A percentile compares a stretch with the other conserved stretches of the same genome.
phyloP scores from a whole-genome alignment of 2,113 vertebrate genomes.

The Protomyctophum bolini region DNA sequence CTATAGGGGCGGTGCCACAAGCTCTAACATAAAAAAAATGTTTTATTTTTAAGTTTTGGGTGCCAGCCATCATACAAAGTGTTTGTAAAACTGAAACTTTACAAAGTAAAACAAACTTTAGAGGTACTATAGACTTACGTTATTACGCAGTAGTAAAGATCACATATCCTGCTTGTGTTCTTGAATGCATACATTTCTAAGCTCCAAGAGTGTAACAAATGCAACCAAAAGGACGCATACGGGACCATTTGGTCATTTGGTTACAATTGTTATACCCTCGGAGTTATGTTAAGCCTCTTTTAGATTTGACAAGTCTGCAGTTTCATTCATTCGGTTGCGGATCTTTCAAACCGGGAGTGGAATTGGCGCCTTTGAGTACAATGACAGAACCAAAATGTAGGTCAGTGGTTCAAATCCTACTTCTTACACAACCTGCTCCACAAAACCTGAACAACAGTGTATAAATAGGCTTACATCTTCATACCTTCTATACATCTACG shows the following conservation, averaged over 20 bases:
- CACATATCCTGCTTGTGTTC: too few species aligned
- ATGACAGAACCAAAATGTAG: slow-evolving; percentile 74
- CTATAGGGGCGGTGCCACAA: not conserved
- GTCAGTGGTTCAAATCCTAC: slow-evolving; percentile 69
- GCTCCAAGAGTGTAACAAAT: too few species aligned
- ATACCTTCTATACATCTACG: not conserved
- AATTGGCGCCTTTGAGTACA: slow-evolving; percentile 83
- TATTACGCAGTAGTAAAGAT: too few species aligned
- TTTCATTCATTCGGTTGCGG: slow-evolving; percentile 29
- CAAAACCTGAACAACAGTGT: not conserved
- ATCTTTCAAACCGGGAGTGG: slow-evolving; percentile 74
- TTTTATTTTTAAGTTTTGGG: slow-evolving; percentile 69
- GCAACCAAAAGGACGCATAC: too few species aligned
- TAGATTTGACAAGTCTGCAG: too few species aligned
- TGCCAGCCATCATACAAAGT: slow-evolving; percentile 75
- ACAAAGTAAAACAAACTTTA: not conserved
- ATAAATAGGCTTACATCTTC: accelerated
- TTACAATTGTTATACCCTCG: too few species aligned
- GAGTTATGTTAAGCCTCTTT: too few species aligned
- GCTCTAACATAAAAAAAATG: slow-evolving; percentile 8
- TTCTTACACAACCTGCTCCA: not conserved
- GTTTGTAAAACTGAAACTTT: not conserved
- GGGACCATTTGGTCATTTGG: too few species aligned
- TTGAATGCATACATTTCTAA: too few species aligned
- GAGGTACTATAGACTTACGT: too few species aligned